Conservation (phyloP, 2,797 vertebrate genomes). For the Pterois miles region DNA sequence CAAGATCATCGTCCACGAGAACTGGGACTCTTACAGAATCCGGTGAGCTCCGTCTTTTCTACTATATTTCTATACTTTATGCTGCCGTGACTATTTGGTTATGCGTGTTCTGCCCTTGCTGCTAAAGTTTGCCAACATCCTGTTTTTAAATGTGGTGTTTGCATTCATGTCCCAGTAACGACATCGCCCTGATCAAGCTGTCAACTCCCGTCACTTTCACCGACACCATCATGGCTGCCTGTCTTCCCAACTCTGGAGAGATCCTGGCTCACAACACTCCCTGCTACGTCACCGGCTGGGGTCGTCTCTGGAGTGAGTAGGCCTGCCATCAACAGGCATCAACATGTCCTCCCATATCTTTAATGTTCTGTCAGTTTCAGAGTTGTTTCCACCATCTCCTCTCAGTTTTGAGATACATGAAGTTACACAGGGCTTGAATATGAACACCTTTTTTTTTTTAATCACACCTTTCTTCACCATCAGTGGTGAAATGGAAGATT, state of each 20-base stretch:
- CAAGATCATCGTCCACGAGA: conserved; percentile 82
- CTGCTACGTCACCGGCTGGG: conserved; percentile 93
- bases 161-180: conserved; percentile 71
- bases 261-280: conserved; percentile 75
- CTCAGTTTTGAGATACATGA: not conserved
- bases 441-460: not conserved
- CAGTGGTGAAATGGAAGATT: not conserved
- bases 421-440: not conserved
- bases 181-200: conserved; percentile 93
- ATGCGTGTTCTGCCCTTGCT: not conserved
- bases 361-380: not conserved
- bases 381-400: not conserved
- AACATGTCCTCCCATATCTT: not conserved
- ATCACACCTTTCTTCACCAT: not conserved
- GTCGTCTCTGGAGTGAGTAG: conserved; percentile 84
- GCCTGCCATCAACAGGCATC: not conserved
- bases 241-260: conserved; percentile 79
- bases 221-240: conserved; percentile 80
- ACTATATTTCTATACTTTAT: too few relatives aligned
- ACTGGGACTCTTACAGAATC: conserved; percentile 85
- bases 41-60: conserved; percentile 61
- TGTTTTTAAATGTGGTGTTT: conserved; percentile 19
- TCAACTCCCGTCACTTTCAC: conserved; percentile 65
- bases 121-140: not conserved
- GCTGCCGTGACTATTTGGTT: not conserved